Percentiles rank a stretch among this genome's conserved stretches.
Conservation (phyloP, 2,888 invertebrate genomes). For the Lampropteryx suffumata region DNA sequence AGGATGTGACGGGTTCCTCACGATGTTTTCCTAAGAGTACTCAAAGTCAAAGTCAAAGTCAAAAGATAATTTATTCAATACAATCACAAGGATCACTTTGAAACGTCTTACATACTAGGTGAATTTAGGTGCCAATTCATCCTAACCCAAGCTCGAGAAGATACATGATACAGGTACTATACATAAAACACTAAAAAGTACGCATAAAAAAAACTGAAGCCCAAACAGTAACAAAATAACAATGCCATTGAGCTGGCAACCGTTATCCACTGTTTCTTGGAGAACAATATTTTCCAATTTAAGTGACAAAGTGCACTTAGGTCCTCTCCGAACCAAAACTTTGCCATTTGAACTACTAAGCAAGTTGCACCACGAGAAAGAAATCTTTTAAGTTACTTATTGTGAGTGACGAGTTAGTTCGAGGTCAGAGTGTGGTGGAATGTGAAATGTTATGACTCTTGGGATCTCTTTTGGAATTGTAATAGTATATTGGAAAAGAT, state of each 20-base stretch:
- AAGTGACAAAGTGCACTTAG: conserved; percentile 82
- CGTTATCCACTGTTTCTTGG: conserved; percentile 59
- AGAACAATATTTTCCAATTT: conserved; percentile 81
- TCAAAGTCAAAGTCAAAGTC: too few relatives aligned
- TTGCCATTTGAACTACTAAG: conserved; percentile 75
- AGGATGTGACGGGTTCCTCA: too few relatives aligned
- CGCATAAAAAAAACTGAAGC: not conserved
- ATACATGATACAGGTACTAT: too few relatives aligned
- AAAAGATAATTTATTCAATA: too few relatives aligned
- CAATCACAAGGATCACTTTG: too few relatives aligned
- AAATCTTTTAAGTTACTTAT: conserved; percentile 50
- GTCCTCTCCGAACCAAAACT: conserved; percentile 78
- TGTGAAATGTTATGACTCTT: conserved; percentile 1
- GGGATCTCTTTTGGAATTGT: not conserved
- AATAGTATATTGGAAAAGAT: not conserved
- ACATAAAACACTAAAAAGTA: too few relatives aligned
- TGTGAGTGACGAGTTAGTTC: conserved; percentile 26
- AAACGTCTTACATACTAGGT: too few relatives aligned
- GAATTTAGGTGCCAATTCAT: too few relatives aligned
- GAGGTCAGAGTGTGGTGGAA: conserved; percentile 14
- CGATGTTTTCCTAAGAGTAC: too few relatives aligned
- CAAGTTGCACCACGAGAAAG: conserved; percentile 57
- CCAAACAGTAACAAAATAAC: conserved; percentile 38
- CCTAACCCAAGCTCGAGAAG: too few relatives aligned
- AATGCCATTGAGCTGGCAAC: conserved; percentile 54